Conservation (phyloP, 2,888 invertebrate genomes). For the Lasioglossum zephyrum region DNA sequence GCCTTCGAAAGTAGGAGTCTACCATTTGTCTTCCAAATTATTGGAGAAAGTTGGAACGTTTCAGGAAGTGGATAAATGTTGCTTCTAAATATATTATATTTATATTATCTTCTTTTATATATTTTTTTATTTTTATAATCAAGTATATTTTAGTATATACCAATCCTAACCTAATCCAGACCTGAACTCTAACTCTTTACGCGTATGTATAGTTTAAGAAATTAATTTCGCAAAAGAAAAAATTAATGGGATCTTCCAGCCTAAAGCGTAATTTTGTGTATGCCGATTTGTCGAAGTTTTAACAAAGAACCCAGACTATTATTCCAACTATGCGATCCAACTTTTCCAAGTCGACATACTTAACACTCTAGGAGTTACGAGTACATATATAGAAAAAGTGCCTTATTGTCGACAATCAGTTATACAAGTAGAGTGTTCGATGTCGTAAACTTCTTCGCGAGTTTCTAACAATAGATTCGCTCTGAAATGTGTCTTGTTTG, state of each 20-base stretch:
- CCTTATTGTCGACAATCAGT: background rate
- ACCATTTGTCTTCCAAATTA: background rate
- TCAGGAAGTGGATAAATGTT: background rate
- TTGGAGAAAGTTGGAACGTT: background rate
- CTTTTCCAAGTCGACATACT: too few species aligned
- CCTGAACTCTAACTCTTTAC: too few species aligned
- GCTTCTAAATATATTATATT: background rate
- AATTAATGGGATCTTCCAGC: background rate
- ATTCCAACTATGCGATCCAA: too few species aligned
- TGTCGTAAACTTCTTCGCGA: background rate
- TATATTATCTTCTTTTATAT: too few species aligned
- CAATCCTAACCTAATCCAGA: too few species aligned
- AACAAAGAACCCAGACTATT: too few species aligned
- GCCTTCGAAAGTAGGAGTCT: background rate
- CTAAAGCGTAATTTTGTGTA: too few species aligned
- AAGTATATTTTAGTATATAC: too few species aligned
- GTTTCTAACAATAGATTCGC: slow-evolving; percentile 24
- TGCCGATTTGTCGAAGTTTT: too few species aligned
- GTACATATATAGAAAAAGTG: too few species aligned
- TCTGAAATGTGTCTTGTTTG: slow-evolving; percentile 31
- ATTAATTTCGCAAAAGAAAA: background rate
- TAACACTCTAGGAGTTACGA: too few species aligned
- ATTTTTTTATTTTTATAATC: too few species aligned
- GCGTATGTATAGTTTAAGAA: background rate
- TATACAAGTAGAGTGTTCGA: background rate